These are phyloP conservation scores for Quiscalus mexicanus DNA, from an alignment of 2,113 vertebrate genomes.

Conservation along the genomic window DNA sequence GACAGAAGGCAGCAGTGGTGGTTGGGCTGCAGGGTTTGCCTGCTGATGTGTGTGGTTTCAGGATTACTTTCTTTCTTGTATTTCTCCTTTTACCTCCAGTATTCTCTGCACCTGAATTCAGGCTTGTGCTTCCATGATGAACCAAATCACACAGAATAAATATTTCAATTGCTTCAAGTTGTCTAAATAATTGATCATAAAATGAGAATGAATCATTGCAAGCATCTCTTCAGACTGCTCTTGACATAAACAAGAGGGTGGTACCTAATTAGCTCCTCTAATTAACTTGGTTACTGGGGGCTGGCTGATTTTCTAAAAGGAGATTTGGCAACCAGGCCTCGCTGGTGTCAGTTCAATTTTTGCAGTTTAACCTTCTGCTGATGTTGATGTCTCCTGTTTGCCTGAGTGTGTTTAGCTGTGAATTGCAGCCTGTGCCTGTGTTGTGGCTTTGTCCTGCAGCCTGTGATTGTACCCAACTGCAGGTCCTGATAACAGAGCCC, in stretches of 20 bases:
- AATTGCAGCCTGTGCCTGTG: not conserved
- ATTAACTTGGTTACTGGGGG: not conserved
- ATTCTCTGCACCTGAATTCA: not conserved
- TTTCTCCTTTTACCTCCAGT: constrained; percentile 2
- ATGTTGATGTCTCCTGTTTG: not conserved
- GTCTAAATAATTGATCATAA: not conserved
- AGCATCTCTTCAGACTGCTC: not conserved
- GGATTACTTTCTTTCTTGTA: not conserved
- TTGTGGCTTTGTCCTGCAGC: not conserved
- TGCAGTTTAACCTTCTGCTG: not conserved
- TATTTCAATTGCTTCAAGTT: not conserved
- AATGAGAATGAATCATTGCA: not conserved
- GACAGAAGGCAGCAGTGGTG: not conserved
- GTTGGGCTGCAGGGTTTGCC: not conserved
- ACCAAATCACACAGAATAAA: not conserved
- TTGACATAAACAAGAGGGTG: not conserved
- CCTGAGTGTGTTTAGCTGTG: not conserved
- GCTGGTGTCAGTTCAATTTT: not conserved
- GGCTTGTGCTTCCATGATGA: not conserved
- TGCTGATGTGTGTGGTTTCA: not conserved
- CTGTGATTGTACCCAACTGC: not conserved
- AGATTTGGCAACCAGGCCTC: not conserved
- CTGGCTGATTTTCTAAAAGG: not conserved
- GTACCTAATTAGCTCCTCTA: not conserved
- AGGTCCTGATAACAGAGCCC: not conserved